A percentile compares a stretch with the other conserved stretches of the same genome.
Conservation (phyloP, 1,140 invertebrate genomes). For the Scaptomyza pallida region DNA sequence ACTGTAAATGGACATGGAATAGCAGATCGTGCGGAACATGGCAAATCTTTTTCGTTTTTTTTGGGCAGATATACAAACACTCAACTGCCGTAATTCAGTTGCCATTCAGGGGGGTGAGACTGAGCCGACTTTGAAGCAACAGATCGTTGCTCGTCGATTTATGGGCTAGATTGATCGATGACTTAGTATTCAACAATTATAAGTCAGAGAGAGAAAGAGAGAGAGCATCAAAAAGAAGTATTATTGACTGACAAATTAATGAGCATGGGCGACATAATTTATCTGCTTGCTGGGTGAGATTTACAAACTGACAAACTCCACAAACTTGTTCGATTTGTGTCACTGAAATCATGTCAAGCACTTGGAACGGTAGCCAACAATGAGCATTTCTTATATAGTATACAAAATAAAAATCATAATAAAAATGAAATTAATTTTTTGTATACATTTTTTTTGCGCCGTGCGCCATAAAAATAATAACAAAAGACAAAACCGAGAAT, state of each 20-base stretch:
- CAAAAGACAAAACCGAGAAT: constrained; percentile 41
- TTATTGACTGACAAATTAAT: constrained; percentile 78
- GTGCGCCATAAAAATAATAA: constrained; percentile 50
- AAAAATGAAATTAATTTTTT: constrained; percentile 71
- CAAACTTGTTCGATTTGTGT: constrained; percentile 47
- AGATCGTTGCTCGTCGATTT: constrained; percentile 18
- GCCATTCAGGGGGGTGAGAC: constrained; percentile 1
- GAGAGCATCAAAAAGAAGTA: constrained; percentile 38
- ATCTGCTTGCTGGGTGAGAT: constrained; percentile 4
- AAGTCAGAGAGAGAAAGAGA: constrained; percentile 20
- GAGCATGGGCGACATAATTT: constrained; percentile 28
- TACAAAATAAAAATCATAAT: constrained; percentile 50
- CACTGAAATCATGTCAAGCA: constrained; percentile 72
- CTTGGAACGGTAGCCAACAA: constrained; percentile 65
- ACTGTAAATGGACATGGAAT: constrained; percentile 35
- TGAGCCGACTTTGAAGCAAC: constrained; percentile 9
- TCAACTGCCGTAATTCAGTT: constrained; percentile 54
- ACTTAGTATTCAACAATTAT: constrained; percentile 70
- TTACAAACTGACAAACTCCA: constrained; percentile 11
- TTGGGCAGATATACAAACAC: constrained; percentile 62
- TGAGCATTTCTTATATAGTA: constrained; percentile 13
- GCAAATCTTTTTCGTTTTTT: constrained; percentile 26
- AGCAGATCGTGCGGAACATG: constrained; percentile 63
- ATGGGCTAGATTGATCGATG: constrained; percentile 69
- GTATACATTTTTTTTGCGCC: constrained; percentile 59